Conservation (phyloP, 2,797 vertebrate species). For the Sibirionetta formosa region DNA sequence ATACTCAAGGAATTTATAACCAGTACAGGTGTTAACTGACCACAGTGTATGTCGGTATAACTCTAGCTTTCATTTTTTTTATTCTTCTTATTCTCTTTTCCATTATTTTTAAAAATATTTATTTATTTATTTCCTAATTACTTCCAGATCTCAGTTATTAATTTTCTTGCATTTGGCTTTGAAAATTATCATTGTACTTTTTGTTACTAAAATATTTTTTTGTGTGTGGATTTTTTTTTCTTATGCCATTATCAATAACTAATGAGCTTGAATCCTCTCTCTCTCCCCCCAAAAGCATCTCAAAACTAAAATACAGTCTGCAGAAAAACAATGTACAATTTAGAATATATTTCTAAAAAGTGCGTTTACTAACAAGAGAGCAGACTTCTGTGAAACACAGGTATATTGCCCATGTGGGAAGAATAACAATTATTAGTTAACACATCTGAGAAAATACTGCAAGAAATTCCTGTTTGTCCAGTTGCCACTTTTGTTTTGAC, state of each 20-base stretch:
- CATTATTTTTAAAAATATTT: neutral
- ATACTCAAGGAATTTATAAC: rapidly evolving
- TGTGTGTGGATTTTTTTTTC: neutral
- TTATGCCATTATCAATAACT: neutral
- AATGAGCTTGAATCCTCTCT: neutral
- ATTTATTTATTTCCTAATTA: neutral
- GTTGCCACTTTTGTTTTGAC: neutral
- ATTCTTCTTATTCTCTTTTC: neutral
- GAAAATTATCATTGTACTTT: neutral
- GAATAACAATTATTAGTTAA: neutral
- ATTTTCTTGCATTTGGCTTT: neutral
- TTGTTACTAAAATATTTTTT: neutral
- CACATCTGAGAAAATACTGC: neutral
- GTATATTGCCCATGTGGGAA: neutral
- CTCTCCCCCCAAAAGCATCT: neutral
- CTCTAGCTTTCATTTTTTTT: neutral
- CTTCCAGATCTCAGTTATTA: neutral
- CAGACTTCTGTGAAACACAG: neutral
- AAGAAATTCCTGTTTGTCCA: neutral
- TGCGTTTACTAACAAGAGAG: neutral
- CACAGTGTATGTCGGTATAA: neutral
- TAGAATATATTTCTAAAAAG: neutral
- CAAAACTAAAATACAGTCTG: neutral
- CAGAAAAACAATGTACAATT: neutral
- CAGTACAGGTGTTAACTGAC: neutral